Conservation (phyloP, 2,888 invertebrate species). For the Lordiphosa fenestrarum region DNA sequence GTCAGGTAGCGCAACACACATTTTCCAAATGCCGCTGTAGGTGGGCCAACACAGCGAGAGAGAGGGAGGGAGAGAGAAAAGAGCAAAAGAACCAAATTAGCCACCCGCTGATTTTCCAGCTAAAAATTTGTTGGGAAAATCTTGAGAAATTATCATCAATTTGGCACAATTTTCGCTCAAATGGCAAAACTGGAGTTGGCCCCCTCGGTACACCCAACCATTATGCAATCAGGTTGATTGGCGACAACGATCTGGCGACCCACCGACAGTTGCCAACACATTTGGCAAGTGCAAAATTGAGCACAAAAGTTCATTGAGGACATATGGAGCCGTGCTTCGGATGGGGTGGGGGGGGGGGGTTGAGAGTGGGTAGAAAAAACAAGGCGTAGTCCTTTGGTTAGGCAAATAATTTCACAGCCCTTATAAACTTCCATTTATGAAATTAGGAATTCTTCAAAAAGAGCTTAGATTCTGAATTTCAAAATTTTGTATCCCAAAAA, state of each 20-base stretch:
- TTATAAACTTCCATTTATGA: no score
- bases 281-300: constrained; percentile 60
- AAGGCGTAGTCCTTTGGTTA: neutral
- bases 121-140: constrained; percentile 16
- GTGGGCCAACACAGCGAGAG: constrained; percentile 40
- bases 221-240: constrained; percentile 53
- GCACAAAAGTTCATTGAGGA: constrained; percentile 62
- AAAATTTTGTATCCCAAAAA: no score
- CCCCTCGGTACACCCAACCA: constrained; percentile 22
- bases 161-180: constrained; percentile 44
- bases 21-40: constrained; percentile 55
- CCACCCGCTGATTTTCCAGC: constrained; percentile 52
- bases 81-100: constrained; percentile 57
- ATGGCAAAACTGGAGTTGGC: constrained; percentile 21
- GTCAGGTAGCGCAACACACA: constrained; percentile 49
- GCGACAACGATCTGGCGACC: constrained; percentile 32
- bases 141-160: constrained; percentile 42
- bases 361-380: no score
- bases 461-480: no score
- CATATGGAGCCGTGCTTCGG: no score
- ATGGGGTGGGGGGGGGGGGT: no score
- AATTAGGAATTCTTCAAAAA: no score
- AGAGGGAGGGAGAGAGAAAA: constrained; percentile 15
- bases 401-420: no score
- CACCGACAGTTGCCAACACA: constrained; percentile 29